Conservation (phyloP, 2,113 vertebrate species). For the Chelonoidis abingdonii region DNA sequence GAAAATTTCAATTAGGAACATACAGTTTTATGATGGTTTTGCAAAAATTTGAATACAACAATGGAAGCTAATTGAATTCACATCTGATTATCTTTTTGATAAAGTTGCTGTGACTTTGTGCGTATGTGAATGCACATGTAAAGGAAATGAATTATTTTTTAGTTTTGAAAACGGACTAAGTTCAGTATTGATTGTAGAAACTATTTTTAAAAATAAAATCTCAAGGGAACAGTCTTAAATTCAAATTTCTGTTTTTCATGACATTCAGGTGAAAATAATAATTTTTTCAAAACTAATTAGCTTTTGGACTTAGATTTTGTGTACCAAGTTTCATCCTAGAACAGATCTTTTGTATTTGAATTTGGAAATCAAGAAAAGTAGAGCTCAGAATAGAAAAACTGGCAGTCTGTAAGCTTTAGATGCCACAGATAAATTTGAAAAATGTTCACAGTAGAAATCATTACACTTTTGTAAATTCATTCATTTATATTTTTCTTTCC, state of each 20-base stretch:
- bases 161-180: neutral
- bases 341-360: neutral
- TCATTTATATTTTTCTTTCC: neutral
- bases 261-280: neutral
- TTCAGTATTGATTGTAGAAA: neutral
- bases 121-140: too few relatives aligned
- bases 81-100: neutral
- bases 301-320: neutral
- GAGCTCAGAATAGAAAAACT: neutral
- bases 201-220: neutral
- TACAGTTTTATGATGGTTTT: neutral
- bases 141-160: rapidly evolving
- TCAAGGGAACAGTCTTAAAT: neutral
- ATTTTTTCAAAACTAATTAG: neutral
- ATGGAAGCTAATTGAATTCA: neutral
- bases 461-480: neutral
- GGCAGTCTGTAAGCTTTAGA: too few relatives aligned
- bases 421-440: neutral
- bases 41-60: neutral
- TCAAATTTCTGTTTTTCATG: neutral
- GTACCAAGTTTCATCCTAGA: neutral
- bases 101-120: neutral
- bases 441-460: neutral
- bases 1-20: neutral
- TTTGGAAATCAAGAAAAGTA: neutral